phyloP scores from a whole-genome alignment of 2,888 invertebrate genomes.

The Cordylochernes scorpioides region DNA sequence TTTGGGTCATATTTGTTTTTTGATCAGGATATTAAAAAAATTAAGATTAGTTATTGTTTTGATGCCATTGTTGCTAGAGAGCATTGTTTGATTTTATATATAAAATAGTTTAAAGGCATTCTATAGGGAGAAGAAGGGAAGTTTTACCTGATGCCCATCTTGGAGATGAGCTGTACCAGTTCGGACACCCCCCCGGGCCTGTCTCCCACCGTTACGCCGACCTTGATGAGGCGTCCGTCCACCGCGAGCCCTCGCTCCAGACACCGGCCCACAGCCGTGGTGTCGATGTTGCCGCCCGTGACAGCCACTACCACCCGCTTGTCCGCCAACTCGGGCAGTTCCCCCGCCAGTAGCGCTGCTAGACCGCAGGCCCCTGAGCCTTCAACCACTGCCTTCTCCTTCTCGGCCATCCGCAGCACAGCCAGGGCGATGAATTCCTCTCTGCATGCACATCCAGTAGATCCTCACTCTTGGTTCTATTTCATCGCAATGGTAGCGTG shows the following conservation, averaged over 20 bases:
- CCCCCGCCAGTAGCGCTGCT: conserved; percentile 54
- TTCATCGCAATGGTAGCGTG: too few relatives aligned
- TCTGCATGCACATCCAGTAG: too few relatives aligned
- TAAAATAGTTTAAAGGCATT: too few relatives aligned
- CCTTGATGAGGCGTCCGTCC: conserved; percentile 40
- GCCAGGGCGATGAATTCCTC: conserved; percentile 52
- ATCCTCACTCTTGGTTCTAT: too few relatives aligned
- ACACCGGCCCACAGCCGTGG: conserved; percentile 60
- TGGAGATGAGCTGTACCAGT: conserved; percentile 42
- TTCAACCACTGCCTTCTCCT: conserved; percentile 67
- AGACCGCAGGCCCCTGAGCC: conserved; percentile 65
- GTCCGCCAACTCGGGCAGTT: conserved; percentile 46
- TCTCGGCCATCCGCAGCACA: conserved; percentile 46
- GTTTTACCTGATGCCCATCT: conserved; percentile 40
- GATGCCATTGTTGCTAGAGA: too few relatives aligned
- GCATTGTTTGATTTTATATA: too few relatives aligned
- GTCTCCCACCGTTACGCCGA: conserved; percentile 51
- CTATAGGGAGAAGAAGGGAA: too few relatives aligned
- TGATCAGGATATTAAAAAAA: too few relatives aligned
- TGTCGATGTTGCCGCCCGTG: conserved; percentile 74
- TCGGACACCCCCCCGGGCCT: conserved; percentile 66
- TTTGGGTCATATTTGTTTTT: too few relatives aligned
- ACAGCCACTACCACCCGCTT: conserved; percentile 60
- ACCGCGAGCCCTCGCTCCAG: conserved; percentile 63
- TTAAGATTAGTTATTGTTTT: too few relatives aligned